Base-by-base conservation (phyloP, 2,113 vertebrate genomes). In the Ramphastos sulfuratus region DNA sequence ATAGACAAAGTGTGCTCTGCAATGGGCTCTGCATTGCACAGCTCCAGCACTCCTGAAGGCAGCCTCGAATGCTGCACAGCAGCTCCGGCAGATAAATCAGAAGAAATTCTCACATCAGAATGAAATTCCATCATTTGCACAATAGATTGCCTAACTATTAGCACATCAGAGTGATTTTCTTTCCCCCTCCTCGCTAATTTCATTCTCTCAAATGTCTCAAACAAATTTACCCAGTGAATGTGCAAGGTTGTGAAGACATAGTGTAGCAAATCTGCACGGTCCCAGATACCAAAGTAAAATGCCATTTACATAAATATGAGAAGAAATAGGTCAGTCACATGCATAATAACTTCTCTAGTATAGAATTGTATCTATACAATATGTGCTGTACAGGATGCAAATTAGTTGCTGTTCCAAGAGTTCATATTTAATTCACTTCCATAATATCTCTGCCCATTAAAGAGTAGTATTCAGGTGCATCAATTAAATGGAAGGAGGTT, bases 381-480 rank as follows among this genome's bases (percentile, higher is more conserved):
- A 20, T 60, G 52, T 88, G 18, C 81, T 90, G 19, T 55, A 39
- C 24, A 10, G 27, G 82, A 82, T 88, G 44, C 69, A 74, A 85
- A 94, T 88, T 73, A 73, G 54, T 66, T 92, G 65, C 73, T 67
- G 35, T 81, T 81, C 61, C 56, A 35, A 71, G 74, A 59, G 39
- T 81, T 93, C 39, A 46, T 71, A 82, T 81, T 89, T 94, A 92
- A 94, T 94, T 92, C 71, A 92, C 79, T 1, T 76, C 3, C 3
- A 25, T 71, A 37, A 86, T 83, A 85, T 71, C 61, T 69, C 59
- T 86, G 54, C 23, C 75, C 70, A 78, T 93, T 94, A 93, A 95
- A 90, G 44, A 92, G 78, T 88, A 90, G 86, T 78, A 86, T 67
- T 88, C 31, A 61, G 89, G 81, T 72, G 42, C 25, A 67, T 60